A percentile compares a stretch with the other conserved stretches of the same genome.
These are phyloP conservation scores for Psilopsiagon aurifrons DNA, from an alignment of 2,113 vertebrate species.

Conservation along the genomic window DNA sequence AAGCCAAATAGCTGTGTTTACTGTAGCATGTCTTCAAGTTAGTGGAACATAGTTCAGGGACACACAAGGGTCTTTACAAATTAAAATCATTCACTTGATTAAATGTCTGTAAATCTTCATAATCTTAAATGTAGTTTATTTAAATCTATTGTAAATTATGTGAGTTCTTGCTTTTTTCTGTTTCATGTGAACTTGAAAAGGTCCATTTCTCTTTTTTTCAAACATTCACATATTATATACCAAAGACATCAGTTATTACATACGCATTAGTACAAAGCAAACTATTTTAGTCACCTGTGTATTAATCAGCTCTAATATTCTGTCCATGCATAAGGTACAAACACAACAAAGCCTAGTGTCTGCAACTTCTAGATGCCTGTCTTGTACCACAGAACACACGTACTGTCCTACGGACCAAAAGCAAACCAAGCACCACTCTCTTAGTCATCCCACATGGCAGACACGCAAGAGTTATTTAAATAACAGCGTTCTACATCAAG, in stretches of 20 bases:
- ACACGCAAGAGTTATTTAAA: neutral
- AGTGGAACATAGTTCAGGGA: constrained; percentile 82
- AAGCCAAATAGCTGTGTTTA: constrained; percentile 95
- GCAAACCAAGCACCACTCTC: neutral
- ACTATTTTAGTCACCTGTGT: constrained; percentile 45
- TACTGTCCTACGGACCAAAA: neutral
- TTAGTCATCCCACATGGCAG: neutral
- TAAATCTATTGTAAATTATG: constrained; percentile 83
- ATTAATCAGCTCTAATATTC: constrained; percentile 33
- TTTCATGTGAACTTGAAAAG: constrained; percentile 73
- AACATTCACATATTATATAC: constrained; percentile 79
- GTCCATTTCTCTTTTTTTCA: constrained; percentile 70
- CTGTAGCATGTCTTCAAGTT: constrained; percentile 88
- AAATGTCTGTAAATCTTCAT: constrained; percentile 82
- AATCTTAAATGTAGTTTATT: constrained; percentile 82
- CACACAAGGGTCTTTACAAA: constrained; percentile 76
- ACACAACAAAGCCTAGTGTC: neutral
- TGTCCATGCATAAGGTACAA: constrained; percentile 52
- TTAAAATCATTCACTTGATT: constrained; percentile 78
- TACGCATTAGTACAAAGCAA: constrained; percentile 47
- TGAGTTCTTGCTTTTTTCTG: constrained; percentile 71
- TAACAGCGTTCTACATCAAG: neutral
- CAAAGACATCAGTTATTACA: constrained; percentile 84
- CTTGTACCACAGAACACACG: neutral
- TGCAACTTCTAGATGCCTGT: neutral